A percentile compares a stretch with the other conserved stretches of the same genome.
Evolutionary conservation across 2,797 vertebrate species (phyloP).

Genomic region (Gallinago stenura): DNA sequence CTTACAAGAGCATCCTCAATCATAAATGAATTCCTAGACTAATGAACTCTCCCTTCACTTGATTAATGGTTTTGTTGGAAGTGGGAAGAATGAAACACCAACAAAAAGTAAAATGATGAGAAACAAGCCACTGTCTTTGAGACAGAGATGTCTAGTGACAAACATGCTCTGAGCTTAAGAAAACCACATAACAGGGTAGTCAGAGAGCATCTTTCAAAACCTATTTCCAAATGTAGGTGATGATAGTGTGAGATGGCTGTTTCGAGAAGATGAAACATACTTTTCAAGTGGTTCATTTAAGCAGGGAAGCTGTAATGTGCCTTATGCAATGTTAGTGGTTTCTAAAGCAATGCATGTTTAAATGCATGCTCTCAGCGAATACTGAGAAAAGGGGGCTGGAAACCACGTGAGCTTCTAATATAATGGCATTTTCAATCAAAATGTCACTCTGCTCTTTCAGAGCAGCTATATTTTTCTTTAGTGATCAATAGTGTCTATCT

Average conservation of each 20-base stretch:
- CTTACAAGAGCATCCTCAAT: not conserved
- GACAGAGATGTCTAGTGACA: not conserved
- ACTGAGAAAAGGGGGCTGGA: not conserved
- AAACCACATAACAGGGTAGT: not conserved
- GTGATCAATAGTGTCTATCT: not conserved
- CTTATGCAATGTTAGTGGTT: not conserved
- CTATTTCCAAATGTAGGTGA: not conserved
- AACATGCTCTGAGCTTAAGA: not conserved
- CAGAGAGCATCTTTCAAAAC: not conserved
- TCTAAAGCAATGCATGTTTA: not conserved
- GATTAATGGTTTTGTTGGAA: not conserved
- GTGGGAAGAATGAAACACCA: not conserved
- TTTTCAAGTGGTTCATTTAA: not conserved
- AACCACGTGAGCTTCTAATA: not conserved
- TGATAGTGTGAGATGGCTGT: not conserved
- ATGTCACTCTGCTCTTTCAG: not conserved
- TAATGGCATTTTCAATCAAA: not conserved
- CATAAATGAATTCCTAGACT: not conserved
- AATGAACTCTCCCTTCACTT: not conserved
- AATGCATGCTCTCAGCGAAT: not conserved
- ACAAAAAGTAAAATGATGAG: not conserved
- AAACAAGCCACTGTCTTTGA: not conserved
- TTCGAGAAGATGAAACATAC: not conserved
- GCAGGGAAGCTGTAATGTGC: not conserved
- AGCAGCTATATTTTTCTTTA: not conserved